Percentiles rank a stretch among this genome's conserved stretches.
Conservation (phyloP, 30 jellyfish, hydroid and myxozoan genomes). For the Calvadosia cruxmelitensis region DNA sequence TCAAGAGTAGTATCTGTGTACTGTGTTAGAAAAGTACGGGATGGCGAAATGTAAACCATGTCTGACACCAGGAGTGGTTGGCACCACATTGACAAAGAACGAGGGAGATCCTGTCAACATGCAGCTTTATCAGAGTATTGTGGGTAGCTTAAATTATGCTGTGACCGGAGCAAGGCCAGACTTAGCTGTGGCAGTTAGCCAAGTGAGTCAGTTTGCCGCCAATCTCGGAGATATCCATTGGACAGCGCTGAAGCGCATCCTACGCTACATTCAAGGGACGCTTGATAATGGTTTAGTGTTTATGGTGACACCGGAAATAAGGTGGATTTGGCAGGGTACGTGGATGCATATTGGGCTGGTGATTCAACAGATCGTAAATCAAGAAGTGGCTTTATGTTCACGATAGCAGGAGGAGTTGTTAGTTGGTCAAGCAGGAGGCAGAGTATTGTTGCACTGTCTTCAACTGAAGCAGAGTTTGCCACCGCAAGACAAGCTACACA, state of each 20-base stretch:
- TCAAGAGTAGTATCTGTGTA: neutral
- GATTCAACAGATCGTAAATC: conserved; percentile 15
- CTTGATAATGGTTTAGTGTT: neutral
- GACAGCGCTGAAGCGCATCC: neutral
- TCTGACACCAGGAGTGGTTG: neutral
- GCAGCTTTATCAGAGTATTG: neutral
- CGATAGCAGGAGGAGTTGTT: conserved; percentile 9
- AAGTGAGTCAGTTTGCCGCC: neutral
- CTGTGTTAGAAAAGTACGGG: neutral
- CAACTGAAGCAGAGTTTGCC: conserved; percentile 42
- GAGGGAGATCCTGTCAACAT: neutral
- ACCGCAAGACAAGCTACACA: conserved; percentile 22
- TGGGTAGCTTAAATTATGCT: conserved; percentile 1
- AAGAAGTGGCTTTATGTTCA: conserved; percentile 16
- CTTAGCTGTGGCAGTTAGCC: neutral
- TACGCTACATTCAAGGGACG: neutral
- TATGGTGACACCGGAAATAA: conserved; percentile 4
- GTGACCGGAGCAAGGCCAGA: neutral
- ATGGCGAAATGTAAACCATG: conserved; percentile 6
- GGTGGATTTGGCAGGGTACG: conserved; percentile 12
- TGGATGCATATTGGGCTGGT: conserved; percentile 65
- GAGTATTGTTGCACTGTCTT: conserved; percentile 28
- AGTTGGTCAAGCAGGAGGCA: conserved; percentile 41
- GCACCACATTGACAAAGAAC: neutral
- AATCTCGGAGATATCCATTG: neutral